These are phyloP conservation scores for Sphaeridia pumilis DNA, from an alignment of 2,888 invertebrate genomes.

Conservation along the genomic window DNA sequence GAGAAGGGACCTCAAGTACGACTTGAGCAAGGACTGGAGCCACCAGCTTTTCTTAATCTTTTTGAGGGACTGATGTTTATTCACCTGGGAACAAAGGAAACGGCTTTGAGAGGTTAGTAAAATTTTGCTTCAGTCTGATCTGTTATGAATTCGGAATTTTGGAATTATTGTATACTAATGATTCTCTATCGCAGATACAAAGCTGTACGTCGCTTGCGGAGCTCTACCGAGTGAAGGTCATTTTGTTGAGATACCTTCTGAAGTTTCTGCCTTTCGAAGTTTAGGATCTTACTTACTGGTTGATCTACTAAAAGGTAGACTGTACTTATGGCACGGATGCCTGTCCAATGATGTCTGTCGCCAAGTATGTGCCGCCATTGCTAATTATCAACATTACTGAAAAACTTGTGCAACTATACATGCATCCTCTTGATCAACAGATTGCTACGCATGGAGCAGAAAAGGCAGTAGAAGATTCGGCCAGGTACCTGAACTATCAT, in stretches of 20 bases:
- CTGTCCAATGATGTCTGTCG: conserved; percentile 15
- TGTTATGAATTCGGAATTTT: no score
- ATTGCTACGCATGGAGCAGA: conserved; percentile 21
- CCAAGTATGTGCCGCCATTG: conserved; percentile 14
- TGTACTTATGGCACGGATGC: conserved; percentile 72
- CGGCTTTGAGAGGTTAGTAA: conserved; percentile 37
- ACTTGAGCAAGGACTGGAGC: conserved; percentile 73
- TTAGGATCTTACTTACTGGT: conserved; percentile 65
- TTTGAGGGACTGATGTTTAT: conserved; percentile 69
- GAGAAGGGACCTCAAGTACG: conserved; percentile 80
- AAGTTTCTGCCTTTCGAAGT: conserved; percentile 62
- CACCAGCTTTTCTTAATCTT: conserved; percentile 73
- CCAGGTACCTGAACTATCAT: conserved; percentile 7
- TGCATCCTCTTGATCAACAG: no score
- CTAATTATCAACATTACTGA: no score
- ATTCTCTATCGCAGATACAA: conserved; percentile 26
- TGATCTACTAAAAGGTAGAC: conserved; percentile 52
- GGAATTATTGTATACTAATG: no score
- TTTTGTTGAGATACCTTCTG: conserved; percentile 66
- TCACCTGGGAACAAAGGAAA: conserved; percentile 42
- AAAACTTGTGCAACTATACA: no score
- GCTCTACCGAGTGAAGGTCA: conserved; percentile 64
- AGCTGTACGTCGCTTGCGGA: conserved; percentile 59
- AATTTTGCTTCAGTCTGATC: no score
- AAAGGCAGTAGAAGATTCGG: conserved; percentile 11